Evolutionary conservation across 2,113 vertebrate genomes (phyloP).

Genomic region (Ciconia maguari): DNA sequence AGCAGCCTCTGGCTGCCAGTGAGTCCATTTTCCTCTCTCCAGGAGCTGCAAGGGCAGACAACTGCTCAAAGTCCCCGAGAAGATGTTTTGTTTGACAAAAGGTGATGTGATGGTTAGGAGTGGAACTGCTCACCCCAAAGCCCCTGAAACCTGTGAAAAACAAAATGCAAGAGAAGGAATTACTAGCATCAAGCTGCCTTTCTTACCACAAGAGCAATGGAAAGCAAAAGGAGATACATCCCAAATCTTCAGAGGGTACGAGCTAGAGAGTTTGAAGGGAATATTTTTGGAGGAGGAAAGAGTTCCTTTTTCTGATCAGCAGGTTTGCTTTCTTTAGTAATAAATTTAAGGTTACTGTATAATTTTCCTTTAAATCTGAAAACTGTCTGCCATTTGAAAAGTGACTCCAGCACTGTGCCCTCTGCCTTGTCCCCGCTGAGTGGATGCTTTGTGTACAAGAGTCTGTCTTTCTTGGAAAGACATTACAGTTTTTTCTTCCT

Average conservation of each 20-base stretch:
- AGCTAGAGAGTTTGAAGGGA: neutral
- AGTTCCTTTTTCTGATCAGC: neutral
- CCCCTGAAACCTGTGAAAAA: neutral
- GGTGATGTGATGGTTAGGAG: neutral
- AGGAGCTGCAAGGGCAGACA: neutral
- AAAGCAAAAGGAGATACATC: neutral
- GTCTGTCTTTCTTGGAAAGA: conserved; percentile 4
- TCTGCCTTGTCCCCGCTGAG: neutral
- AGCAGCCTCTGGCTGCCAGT: neutral
- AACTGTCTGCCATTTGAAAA: neutral
- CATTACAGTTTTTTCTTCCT: neutral
- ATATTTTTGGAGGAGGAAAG: neutral
- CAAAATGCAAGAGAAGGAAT: neutral
- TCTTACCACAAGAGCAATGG: neutral
- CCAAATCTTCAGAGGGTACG: neutral
- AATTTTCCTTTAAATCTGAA: neutral
- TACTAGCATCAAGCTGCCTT: neutral
- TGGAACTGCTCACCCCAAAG: neutral
- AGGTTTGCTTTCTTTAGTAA: neutral
- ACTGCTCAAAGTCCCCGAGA: neutral
- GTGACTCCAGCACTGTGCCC: neutral
- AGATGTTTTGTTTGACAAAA: neutral
- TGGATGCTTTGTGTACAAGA: neutral
- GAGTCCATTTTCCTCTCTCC: neutral
- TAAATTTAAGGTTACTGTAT: neutral